phyloP scores from a whole-genome alignment of 2,113 vertebrate genomes.

The Daubentonia madagascariensis region DNA sequence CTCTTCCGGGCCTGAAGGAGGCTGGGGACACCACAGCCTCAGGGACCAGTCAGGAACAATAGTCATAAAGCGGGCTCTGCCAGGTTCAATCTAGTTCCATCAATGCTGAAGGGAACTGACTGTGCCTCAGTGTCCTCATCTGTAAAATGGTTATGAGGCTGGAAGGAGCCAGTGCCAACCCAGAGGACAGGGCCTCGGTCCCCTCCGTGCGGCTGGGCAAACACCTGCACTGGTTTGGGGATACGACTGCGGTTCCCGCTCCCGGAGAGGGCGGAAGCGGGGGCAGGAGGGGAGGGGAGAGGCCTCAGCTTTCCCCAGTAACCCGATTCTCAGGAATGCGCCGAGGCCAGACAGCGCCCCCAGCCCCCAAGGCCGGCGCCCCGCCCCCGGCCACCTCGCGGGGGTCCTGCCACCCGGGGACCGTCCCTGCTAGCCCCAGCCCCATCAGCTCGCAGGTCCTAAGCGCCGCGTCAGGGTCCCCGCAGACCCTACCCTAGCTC shows the following conservation, averaged over 20 bases:
- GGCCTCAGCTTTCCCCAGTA: background rate
- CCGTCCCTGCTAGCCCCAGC: background rate
- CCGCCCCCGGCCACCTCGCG: background rate
- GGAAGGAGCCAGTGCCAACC: background rate
- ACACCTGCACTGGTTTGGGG: background rate
- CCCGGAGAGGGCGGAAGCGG: background rate
- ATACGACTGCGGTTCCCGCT: background rate
- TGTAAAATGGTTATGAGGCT: background rate
- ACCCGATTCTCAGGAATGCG: constrained; percentile 68
- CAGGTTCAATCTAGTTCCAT: background rate
- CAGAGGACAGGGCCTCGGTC: background rate
- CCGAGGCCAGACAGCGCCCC: constrained; percentile 6
- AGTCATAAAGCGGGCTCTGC: background rate
- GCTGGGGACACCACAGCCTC: background rate
- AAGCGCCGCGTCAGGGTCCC: background rate
- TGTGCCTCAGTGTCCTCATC: background rate
- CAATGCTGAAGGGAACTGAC: background rate
- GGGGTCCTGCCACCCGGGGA: background rate
- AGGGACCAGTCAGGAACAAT: background rate
- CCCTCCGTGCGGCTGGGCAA: background rate
- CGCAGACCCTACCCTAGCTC: too few species aligned
- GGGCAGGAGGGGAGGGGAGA: background rate
- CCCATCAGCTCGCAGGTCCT: background rate
- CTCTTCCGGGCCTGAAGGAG: background rate
- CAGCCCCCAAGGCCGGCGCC: background rate